Evolutionary conservation across 2,888 invertebrate species (phyloP), one percentile per base, ranked within the genome.

Genomic region (Eupelmus urozonus): DNA sequence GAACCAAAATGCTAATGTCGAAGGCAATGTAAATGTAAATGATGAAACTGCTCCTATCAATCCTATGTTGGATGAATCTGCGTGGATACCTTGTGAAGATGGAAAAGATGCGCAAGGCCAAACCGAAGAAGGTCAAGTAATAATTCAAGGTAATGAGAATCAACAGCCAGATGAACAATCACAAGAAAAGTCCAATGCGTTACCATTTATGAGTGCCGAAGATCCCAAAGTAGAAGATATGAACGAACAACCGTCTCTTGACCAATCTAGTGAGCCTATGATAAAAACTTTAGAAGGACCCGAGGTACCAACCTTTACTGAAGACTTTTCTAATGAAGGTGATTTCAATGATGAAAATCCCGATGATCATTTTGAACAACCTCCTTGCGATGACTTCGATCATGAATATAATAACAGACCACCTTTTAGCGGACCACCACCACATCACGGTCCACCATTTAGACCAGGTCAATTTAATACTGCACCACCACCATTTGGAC

Each of bases 151-250:
- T 25, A 40, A 69, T 63, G 9, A 49, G 57, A 67, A 20, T 53
- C 53, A 45, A 45, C 34, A 34, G 9, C 7, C 45, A 45, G 45
- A 27, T 18, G 55, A 42, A 42, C 40, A 42, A 23, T n/a, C 4
- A 16, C 45, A 60, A 59, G 13, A 57, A 16, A 85, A 86, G 57
- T 20, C 83, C 2, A 85, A 88, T 29, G 85, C 78, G 7, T 77
- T 89, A 16, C 89, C 89, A 0, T 89, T 89, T 49, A 88, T 89
- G 87, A 87, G 87, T 0, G 87, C 86, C 60, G 88, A 87, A 72
- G 89, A 89, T 83, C 86, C 87, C 1, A 87, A 85, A 76, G 87
- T 87, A 1, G 86, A 87, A 74, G 89, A 89, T 69, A 77, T 88
- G 29, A 89, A 89, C 63, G 86, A 88, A 85, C 87, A 89, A 80